These are phyloP conservation scores for Arctia plantaginis DNA, from an alignment of 2,888 invertebrate genomes.

Conservation along the genomic window DNA sequence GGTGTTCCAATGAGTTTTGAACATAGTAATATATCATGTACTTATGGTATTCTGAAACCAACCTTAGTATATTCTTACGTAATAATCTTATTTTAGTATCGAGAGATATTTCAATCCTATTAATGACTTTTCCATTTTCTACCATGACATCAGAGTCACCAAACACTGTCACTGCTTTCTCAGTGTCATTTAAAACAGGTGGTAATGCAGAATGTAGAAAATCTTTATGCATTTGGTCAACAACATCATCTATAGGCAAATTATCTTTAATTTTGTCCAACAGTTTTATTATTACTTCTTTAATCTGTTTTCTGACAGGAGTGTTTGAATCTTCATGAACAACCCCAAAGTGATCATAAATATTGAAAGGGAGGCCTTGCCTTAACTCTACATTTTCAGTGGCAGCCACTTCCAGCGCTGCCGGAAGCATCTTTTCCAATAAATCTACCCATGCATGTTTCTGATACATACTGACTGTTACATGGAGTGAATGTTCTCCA, in stretches of 20 bases:
- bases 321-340: constrained; percentile 87
- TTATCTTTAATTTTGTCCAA: constrained; percentile 87
- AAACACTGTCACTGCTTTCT: constrained; percentile 90
- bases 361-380: constrained; percentile 92
- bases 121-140: constrained; percentile 87
- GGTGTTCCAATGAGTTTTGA: constrained; percentile 95
- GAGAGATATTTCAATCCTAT: constrained; percentile 89
- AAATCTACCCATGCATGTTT: constrained; percentile 96
- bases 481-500: constrained; percentile 95
- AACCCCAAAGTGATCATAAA: constrained; percentile 91
- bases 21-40: constrained; percentile 92
- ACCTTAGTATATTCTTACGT: constrained; percentile 84
- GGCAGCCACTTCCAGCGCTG: constrained; percentile 91
- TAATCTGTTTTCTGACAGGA: constrained; percentile 81
- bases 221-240: constrained; percentile 94
- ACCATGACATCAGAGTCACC: constrained; percentile 90
- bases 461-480: constrained; percentile 97
- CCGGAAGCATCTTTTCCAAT: constrained; percentile 92
- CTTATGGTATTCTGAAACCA: constrained; percentile 88
- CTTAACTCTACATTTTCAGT: constrained; percentile 90
- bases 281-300: constrained; percentile 82
- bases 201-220: constrained; percentile 96
- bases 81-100: constrained; percentile 88
- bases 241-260: constrained; percentile 91
- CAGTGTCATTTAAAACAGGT: constrained; percentile 89